Evolutionary conservation across 2,797 vertebrate species (phyloP).

Genomic region (Liasis olivaceus): DNA sequence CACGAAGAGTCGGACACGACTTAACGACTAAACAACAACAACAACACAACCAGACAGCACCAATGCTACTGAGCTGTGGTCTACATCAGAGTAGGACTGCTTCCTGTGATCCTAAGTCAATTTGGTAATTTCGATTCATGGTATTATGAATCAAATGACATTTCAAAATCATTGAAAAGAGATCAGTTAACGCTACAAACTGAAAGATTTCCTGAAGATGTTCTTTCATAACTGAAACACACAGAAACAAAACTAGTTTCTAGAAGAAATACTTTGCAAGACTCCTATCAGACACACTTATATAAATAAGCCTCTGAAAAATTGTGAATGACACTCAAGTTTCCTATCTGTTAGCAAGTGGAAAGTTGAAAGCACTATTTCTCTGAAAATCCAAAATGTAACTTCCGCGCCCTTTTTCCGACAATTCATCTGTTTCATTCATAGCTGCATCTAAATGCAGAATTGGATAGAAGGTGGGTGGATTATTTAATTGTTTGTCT

Average conservation of each 20-base stretch:
- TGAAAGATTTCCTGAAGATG: background rate
- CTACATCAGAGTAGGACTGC: background rate
- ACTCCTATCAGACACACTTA: no score
- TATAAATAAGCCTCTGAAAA: background rate
- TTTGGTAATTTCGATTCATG: background rate
- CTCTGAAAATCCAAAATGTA: background rate
- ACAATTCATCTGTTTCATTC: background rate
- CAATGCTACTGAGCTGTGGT: background rate
- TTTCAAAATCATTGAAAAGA: background rate
- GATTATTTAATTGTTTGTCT: background rate
- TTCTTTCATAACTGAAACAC: background rate
- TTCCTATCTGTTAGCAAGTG: background rate
- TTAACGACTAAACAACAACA: no score
- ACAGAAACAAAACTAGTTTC: no score
- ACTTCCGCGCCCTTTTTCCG: background rate
- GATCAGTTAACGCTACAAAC: background rate
- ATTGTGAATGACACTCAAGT: background rate
- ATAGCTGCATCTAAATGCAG: background rate
- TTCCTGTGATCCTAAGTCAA: background rate
- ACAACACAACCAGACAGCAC: background rate
- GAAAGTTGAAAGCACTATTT: background rate
- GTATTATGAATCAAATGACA: background rate
- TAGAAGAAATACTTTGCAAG: background rate
- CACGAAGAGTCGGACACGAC: no score
- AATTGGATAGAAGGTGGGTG: background rate